Conservation (phyloP, 1,140 invertebrate species). For the Drosophila melanica region DNA sequence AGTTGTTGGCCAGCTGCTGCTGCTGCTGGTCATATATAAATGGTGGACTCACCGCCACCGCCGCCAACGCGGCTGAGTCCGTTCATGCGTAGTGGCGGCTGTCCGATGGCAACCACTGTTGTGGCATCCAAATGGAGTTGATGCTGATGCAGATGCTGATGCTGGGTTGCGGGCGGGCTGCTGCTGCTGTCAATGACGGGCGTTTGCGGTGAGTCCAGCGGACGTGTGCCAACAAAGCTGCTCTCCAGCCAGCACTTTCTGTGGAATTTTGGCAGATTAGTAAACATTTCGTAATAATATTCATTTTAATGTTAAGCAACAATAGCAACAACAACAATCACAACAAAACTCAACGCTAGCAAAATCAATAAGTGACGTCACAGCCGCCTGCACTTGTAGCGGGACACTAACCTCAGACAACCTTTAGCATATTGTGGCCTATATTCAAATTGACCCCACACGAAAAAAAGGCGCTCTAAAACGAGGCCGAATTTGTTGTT, state of each 20-base stretch:
- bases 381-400: conserved; percentile 54
- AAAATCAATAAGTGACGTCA: conserved; percentile 66
- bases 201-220: conserved; percentile 92
- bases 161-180: conserved; percentile 47
- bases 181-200: conserved; percentile 86
- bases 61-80: conserved; percentile 73
- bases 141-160: conserved; percentile 37
- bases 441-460: neutral
- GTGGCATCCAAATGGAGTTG: conserved; percentile 46
- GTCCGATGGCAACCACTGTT: conserved; percentile 35
- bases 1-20: neutral
- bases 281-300: neutral
- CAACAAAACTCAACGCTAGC: conserved; percentile 33
- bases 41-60: conserved; percentile 83
- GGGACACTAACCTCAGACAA: conserved; percentile 50
- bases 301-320: too few relatives aligned
- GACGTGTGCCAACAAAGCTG: conserved; percentile 93
- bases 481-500: too few relatives aligned
- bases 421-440: conserved; percentile 25
- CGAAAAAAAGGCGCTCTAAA: neutral
- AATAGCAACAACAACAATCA: conserved; percentile 2
- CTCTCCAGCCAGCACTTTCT: conserved; percentile 93
- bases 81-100: conserved; percentile 76
- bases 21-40: conserved; percentile 63
- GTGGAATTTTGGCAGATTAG: conserved; percentile 16